A percentile compares a stretch with the other conserved stretches of the same genome.
These are phyloP conservation scores for Dermochelys coriacea DNA, from an alignment of 2,797 vertebrate genomes.

Conservation along the genomic window DNA sequence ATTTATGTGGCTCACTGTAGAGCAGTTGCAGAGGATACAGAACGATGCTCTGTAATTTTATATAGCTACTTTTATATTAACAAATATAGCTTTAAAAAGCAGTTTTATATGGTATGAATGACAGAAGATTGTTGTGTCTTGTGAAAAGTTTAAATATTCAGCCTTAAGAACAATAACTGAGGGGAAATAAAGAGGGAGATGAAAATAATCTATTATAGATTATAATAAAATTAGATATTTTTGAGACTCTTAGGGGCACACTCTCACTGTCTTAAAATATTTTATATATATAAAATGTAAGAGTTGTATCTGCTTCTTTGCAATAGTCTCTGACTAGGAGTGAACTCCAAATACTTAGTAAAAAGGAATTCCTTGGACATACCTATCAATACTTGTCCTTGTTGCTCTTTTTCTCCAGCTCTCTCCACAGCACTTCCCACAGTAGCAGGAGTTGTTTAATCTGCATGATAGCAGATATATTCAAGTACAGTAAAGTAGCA, in stretches of 20 bases:
- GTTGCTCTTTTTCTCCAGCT: not conserved
- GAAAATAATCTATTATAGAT: not conserved
- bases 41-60: not conserved
- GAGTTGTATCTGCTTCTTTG: not conserved
- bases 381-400: not conserved
- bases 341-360: not conserved
- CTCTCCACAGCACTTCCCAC: not conserved
- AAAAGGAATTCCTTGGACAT: not conserved
- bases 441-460: not conserved
- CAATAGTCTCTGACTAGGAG: not conserved
- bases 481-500: not conserved
- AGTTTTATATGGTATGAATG: not conserved
- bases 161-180: not conserved
- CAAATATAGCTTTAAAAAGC: accelerated
- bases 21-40: not conserved
- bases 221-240: not conserved
- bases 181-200: not conserved
- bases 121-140: not conserved
- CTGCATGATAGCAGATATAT: not conserved
- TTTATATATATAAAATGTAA: not conserved
- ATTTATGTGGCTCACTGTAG: conserved; percentile 5
- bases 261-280: not conserved
- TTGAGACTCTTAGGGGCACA: not conserved
- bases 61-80: not conserved
- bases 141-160: not conserved